A percentile compares a stretch with the other conserved stretches of the same genome.
Evolutionary conservation across 2,888 invertebrate species (phyloP).

Genomic region (Orthosia incerta): DNA sequence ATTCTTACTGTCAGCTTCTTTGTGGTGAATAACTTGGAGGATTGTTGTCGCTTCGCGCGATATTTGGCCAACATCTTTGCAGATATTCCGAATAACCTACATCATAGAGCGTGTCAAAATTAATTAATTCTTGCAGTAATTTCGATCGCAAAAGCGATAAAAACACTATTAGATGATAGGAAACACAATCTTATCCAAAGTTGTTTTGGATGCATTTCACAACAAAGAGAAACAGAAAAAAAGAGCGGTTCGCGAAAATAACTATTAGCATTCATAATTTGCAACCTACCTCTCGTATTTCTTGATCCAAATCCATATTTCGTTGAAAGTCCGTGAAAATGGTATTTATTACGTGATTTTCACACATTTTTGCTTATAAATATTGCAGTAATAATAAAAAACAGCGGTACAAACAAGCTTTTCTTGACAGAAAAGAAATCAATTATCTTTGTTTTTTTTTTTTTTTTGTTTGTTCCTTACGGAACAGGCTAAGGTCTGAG

Average conservation of each 20-base stretch:
- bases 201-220: constrained; percentile 2
- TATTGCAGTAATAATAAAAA: background rate
- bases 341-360: constrained; percentile 83
- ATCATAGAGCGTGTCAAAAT: constrained; percentile 16
- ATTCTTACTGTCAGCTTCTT: constrained; percentile 92
- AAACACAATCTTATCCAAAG: background rate
- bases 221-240: background rate
- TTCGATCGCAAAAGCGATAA: background rate
- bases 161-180: background rate
- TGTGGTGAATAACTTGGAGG: constrained; percentile 96
- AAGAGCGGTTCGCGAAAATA: background rate
- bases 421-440: constrained; percentile 37
- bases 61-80: constrained; percentile 94
- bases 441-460: constrained; percentile 1
- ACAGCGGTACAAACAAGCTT: constrained; percentile 38
- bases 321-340: constrained; percentile 94
- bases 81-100: constrained; percentile 93
- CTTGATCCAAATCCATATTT: constrained; percentile 94
- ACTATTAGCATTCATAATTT: background rate
- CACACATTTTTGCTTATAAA: constrained; percentile 61
- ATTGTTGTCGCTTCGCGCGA: constrained; percentile 95
- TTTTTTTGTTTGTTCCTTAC: no score
- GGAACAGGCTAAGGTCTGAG: no score
- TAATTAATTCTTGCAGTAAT: background rate
- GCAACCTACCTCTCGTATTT: constrained; percentile 92